phyloP scores from a whole-genome alignment of 37 sponge, comb jelly and placozoan species.

The Agelas oroides region DNA sequence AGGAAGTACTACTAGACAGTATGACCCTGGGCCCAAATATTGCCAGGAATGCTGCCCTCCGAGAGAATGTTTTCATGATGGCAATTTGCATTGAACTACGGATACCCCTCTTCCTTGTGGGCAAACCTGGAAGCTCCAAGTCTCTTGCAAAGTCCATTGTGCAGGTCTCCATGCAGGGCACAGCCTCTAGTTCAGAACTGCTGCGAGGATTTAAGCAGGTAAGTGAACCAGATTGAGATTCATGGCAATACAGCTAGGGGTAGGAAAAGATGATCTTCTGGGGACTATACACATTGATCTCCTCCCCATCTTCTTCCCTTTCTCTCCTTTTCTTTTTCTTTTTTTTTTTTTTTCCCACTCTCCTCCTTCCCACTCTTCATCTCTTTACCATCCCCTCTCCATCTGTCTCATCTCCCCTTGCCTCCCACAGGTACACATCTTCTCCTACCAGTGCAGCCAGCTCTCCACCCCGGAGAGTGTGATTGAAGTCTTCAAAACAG shows the following conservation, averaged over 20 bases:
- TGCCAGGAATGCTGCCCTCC: constrained; percentile 86
- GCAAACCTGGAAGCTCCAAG: constrained; percentile 95
- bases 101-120: constrained; percentile 92
- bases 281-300: too few species aligned
- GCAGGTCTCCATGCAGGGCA: constrained; percentile 80
- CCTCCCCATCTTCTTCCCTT: too few species aligned
- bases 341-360: too few species aligned
- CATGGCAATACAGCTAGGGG: too few species aligned
- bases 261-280: too few species aligned
- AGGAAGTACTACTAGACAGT: constrained; percentile 79
- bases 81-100: constrained; percentile 89
- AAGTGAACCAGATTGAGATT: too few species aligned
- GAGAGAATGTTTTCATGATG: constrained; percentile 98
- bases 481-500: constrained; percentile 79
- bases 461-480: constrained; percentile 87
- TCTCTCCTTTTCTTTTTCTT: too few species aligned
- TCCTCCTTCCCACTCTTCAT: too few species aligned
- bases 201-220: constrained; percentile 78
- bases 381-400: too few species aligned
- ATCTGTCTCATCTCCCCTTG: too few species aligned
- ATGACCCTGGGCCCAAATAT: constrained; percentile 83
- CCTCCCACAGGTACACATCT: constrained; percentile 64
- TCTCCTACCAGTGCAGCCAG: constrained; percentile 93
- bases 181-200: constrained; percentile 56
- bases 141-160: constrained; percentile 90